Percentiles rank a stretch among this genome's conserved stretches.
phyloP scores from a whole-genome alignment of 2,797 vertebrate species.

The Anguilla marmorata region DNA sequence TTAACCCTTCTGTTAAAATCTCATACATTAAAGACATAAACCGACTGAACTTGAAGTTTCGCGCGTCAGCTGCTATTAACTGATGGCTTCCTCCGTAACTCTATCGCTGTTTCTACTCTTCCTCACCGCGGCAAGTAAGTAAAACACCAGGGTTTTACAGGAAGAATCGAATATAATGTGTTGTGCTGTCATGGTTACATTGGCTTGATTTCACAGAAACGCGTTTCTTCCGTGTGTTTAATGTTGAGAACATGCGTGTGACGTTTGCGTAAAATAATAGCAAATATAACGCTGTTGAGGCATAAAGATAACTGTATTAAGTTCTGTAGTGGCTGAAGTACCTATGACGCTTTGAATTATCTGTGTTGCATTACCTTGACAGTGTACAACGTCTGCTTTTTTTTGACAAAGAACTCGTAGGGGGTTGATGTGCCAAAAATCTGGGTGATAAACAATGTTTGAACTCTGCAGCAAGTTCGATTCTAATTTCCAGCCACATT shows the following conservation, averaged over 20 bases:
- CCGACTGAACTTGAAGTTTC: slow-evolving; percentile 36
- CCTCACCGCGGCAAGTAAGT: slow-evolving; percentile 62
- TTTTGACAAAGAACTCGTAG: not conserved
- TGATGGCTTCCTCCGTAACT: slow-evolving; percentile 52
- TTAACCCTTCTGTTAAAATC: not conserved
- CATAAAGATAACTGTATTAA: not conserved
- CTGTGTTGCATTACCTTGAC: not conserved
- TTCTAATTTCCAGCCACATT: not conserved
- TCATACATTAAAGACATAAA: slow-evolving; percentile 16
- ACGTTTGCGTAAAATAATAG: not conserved
- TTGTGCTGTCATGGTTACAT: not conserved
- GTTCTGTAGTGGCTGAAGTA: not conserved
- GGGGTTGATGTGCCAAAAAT: not conserved
- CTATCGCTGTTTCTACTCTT: slow-evolving; percentile 53
- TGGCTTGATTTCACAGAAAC: not conserved
- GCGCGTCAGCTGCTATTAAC: slow-evolving; percentile 36
- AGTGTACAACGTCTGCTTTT: not conserved
- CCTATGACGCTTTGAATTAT: not conserved
- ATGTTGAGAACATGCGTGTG: not conserved
- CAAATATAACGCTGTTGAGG: not conserved
- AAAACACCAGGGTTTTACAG: not conserved
- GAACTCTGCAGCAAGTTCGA: not conserved
- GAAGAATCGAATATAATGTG: not conserved
- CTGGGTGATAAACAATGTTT: not conserved
- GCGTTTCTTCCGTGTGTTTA: not conserved